A percentile compares a stretch with the other conserved stretches of the same genome.
Evolutionary conservation across 2,888 invertebrate genomes (phyloP).

Genomic region (Patella pellucida): DNA sequence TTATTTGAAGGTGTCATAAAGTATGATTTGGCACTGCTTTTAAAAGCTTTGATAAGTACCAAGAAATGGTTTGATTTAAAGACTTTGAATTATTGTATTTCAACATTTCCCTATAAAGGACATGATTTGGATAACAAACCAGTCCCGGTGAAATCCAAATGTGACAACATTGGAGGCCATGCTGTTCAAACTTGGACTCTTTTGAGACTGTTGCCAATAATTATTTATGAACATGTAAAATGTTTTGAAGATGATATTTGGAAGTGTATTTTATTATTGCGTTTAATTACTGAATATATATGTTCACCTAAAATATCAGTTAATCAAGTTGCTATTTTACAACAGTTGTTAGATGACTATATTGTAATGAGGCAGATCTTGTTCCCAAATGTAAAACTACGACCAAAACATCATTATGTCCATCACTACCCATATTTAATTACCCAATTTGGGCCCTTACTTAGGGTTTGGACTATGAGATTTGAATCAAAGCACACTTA

Average conservation of each 20-base stretch:
- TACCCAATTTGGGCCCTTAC: not conserved
- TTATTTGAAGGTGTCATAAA: conserved; percentile 24
- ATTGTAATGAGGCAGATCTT: not conserved
- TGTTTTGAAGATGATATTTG: conserved; percentile 16
- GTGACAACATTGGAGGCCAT: conserved; percentile 21
- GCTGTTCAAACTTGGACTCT: conserved; percentile 28
- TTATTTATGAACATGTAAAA: conserved; percentile 9
- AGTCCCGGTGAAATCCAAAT: not conserved
- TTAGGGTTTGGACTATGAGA: not conserved
- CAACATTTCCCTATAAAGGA: not conserved
- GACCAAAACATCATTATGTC: not conserved
- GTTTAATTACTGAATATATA: conserved; percentile 13
- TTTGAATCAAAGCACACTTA: not conserved
- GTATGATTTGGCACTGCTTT: conserved; percentile 19
- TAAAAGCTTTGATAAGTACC: conserved; percentile 18
- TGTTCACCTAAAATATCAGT: conserved; percentile 15
- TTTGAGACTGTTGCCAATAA: conserved; percentile 18
- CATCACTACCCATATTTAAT: not conserved
- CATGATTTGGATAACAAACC: conserved; percentile 15
- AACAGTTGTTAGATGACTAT: conserved; percentile 9
- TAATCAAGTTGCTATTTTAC: conserved; percentile 1
- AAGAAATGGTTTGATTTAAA: conserved; percentile 18
- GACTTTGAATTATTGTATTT: conserved; percentile 1
- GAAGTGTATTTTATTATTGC: conserved; percentile 10
- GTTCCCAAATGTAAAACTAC: not conserved